Evolutionary conservation across 2,888 invertebrate species (phyloP).

Genomic region (Amphipyra tragopoginis): DNA sequence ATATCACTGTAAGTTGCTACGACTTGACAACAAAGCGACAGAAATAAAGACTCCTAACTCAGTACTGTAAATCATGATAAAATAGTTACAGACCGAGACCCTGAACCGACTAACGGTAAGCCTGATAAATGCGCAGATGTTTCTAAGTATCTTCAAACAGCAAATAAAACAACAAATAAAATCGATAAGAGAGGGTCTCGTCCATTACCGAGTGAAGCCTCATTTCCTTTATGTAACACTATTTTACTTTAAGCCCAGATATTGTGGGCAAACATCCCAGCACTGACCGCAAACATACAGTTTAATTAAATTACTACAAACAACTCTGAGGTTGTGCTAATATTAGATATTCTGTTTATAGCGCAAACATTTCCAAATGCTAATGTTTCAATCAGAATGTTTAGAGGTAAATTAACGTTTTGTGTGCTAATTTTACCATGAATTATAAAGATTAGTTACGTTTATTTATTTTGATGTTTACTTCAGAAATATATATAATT

Average conservation of each 20-base stretch:
- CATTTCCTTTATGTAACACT: conserved; percentile 25
- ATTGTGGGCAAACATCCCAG: conserved; percentile 21
- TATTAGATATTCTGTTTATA: conserved; percentile 41
- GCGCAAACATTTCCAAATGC: conserved; percentile 27
- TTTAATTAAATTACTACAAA: conserved; percentile 41
- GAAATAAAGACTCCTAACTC: not conserved
- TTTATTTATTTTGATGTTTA: conserved; percentile 7
- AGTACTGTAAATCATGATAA: not conserved
- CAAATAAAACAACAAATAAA: conserved; percentile 13
- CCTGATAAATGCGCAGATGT: conserved; percentile 14
- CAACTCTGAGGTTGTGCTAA: conserved; percentile 45
- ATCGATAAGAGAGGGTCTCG: conserved; percentile 20
- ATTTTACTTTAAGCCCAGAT: conserved; percentile 33
- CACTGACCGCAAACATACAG: conserved; percentile 30
- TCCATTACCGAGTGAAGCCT: conserved; percentile 26
- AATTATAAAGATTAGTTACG: not conserved
- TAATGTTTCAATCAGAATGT: conserved; percentile 46
- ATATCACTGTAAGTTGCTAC: too few species aligned
- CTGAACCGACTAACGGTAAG: conserved; percentile 5
- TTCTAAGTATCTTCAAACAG: conserved; percentile 1
- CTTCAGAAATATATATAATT: not conserved
- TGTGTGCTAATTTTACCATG: conserved; percentile 42
- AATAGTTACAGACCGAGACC: not conserved
- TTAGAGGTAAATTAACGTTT: conserved; percentile 27
- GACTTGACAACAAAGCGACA: not conserved